Base-by-base conservation (phyloP, 1,140 invertebrate genomes). In the Drosophila kurseongensis region DNA sequence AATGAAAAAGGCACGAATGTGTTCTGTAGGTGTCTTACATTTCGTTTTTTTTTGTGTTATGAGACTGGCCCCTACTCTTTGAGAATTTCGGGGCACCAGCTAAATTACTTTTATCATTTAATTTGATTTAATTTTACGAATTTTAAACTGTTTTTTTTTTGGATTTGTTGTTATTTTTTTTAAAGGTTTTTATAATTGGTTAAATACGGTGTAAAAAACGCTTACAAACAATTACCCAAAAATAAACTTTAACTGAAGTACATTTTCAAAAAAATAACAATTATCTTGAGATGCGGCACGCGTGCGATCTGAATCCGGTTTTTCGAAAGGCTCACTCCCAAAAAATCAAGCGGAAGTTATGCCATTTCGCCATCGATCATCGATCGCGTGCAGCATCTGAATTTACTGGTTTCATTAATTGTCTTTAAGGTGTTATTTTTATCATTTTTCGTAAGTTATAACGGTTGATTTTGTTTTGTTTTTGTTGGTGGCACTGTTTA, bases 1-100 rank as follows among this genome's bases (percentile, higher is more conserved):
- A 89, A 84, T 89, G 73, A 78, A 89, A 89, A 89, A 89, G 84
- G 84, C 84, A 89, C 84, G 84, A 80, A 78, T 84, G 84, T 84
- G 84, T 88, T 65, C 40, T 63, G 69, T 69, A 76, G 59, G 67
- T 67, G 66, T 66, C 73, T 71, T 65, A 66, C 61, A 74, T 73
- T 65, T 63, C 75, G 79, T 66, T 74, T 69, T 74, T 50, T 73
- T 75, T 32, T 16, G 38, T 62, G 42, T 54, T 71, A 75, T 57
- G 16, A 42, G 78, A 56, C 73, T 66, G 78, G 65, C 72, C 62
- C 56, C 57, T 69, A 83, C 71, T 83, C 80, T 83, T 76, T 82
- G 18, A 82, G 79, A 75, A 82, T 75, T 78, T 83, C 75, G 52
- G 52, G 71, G 48, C 66, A 42, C 29, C 51, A 71, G 75, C 60